Conservation (phyloP, 2,797 vertebrate genomes). For the Natrix natrix region DNA sequence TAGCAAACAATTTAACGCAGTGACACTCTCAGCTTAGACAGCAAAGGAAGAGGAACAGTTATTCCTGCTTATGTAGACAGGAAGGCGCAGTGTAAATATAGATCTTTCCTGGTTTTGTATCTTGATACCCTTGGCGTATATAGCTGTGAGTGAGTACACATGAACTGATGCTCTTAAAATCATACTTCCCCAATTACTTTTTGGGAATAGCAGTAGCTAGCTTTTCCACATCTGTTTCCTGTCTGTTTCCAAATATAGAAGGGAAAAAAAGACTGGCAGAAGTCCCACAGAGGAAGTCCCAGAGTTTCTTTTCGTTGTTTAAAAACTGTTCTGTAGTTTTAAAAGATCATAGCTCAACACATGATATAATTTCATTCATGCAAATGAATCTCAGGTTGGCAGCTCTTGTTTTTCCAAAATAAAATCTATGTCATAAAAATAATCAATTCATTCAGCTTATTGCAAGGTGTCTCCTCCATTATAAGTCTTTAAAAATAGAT, state of each 20-base stretch:
- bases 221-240: slow-evolving; percentile 47
- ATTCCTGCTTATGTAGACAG: slow-evolving; percentile 29
- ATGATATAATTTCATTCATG: background rate
- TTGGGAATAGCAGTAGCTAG: slow-evolving; percentile 11
- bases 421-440: background rate
- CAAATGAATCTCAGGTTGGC: background rate
- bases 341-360: background rate
- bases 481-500: background rate
- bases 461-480: background rate
- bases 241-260: slow-evolving; percentile 32
- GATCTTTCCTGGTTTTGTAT: slow-evolving; percentile 57
- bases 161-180: background rate
- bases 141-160: background rate
- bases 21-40: background rate
- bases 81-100: slow-evolving; percentile 50
- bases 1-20: too few species aligned
- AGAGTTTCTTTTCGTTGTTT: background rate
- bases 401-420: background rate
- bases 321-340: background rate
- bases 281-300: background rate
- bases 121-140: slow-evolving; percentile 16
- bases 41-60: background rate
- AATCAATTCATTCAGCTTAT: background rate
- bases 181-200: slow-evolving; percentile 12
- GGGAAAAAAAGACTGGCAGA: background rate